Evolutionary conservation across 1,140 invertebrate genomes (phyloP).

Genomic region (Lamellibrachia luymesi): DNA sequence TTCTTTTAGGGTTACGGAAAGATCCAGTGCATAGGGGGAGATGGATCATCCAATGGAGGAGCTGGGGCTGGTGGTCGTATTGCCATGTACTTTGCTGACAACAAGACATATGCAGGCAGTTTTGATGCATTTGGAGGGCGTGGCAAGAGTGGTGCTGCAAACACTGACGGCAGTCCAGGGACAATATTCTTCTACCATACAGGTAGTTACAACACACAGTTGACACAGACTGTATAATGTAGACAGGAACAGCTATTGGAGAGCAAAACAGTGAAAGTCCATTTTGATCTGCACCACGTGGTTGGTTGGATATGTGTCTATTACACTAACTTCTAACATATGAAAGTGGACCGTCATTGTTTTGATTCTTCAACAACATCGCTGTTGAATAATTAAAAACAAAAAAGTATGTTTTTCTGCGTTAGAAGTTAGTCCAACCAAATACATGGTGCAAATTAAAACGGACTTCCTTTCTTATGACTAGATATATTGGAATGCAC

Average conservation of each 20-base stretch:
- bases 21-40: conserved; percentile 39
- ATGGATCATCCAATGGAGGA: conserved; percentile 31
- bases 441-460: too few relatives aligned
- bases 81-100: conserved; percentile 39
- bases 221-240: not conserved
- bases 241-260: not conserved
- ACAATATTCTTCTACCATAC: conserved; percentile 45
- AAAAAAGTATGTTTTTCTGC: too few relatives aligned
- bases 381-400: too few relatives aligned
- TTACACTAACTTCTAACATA: too few relatives aligned
- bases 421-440: too few relatives aligned
- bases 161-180: conserved; percentile 40
- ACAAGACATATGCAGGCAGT: conserved; percentile 39
- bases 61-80: conserved; percentile 43
- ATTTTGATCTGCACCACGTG: too few relatives aligned
- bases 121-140: conserved; percentile 43
- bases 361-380: too few relatives aligned
- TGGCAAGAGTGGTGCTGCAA: conserved; percentile 21
- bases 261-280: not conserved
- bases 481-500: too few relatives aligned
- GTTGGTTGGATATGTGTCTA: too few relatives aligned
- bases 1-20: conserved; percentile 39
- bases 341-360: too few relatives aligned
- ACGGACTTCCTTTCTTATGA: too few relatives aligned
- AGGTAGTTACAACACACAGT: conserved; percentile 27